Conservation (phyloP, 2,113 vertebrate species). For the Daubentonia madagascariensis region DNA sequence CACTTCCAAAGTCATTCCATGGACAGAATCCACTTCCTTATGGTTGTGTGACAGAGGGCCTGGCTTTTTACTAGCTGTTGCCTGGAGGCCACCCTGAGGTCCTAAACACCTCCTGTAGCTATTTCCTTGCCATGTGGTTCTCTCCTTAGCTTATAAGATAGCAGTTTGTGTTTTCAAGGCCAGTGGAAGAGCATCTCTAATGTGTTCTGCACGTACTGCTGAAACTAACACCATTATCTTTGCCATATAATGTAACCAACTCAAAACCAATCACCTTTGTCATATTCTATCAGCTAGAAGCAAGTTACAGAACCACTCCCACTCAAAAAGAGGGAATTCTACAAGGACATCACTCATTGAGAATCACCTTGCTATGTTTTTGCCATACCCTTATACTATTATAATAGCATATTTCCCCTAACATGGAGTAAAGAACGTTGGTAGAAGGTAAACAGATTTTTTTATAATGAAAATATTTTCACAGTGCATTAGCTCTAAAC, state of each 20-base stretch:
- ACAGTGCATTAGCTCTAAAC: neutral
- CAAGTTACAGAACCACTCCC: neutral
- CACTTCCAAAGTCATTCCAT: neutral
- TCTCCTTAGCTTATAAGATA: neutral
- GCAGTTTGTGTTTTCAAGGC: neutral
- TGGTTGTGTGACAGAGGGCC: neutral
- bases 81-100: neutral
- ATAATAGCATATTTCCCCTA: neutral
- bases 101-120: neutral
- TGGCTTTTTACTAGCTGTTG: neutral
- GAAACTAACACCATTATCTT: neutral
- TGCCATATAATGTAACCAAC: neutral
- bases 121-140: neutral
- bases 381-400: neutral
- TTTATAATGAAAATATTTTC: neutral
- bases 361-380: neutral
- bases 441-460: neutral
- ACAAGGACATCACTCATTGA: accelerated
- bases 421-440: neutral
- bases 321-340: neutral
- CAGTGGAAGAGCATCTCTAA: neutral
- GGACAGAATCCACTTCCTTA: neutral
- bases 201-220: neutral
- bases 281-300: neutral
- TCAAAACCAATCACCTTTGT: neutral